Percentiles rank a stretch among this genome's conserved stretches.
Conservation (phyloP, 2,113 vertebrate genomes). For the Eleginops maclovinus region DNA sequence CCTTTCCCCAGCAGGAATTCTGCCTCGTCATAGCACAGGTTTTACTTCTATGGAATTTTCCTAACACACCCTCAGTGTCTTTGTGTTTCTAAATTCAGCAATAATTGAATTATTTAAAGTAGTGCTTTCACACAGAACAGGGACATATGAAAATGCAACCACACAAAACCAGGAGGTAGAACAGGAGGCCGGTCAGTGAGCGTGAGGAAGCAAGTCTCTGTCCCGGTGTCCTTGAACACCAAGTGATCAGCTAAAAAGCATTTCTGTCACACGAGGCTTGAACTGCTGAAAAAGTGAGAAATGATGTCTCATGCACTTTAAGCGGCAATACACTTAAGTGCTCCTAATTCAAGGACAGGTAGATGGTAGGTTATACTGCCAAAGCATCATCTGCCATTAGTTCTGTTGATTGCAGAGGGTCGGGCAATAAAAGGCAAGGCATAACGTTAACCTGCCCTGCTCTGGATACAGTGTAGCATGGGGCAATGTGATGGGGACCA, state of each 20-base stretch:
- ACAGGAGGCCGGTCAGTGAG: too few species aligned
- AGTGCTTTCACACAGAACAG: too few species aligned
- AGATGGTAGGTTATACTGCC: conserved; percentile 10
- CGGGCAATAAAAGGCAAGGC: background rate
- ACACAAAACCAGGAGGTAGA: too few species aligned
- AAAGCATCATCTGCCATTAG: conserved; percentile 31
- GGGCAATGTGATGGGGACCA: background rate
- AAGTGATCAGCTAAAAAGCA: conserved; percentile 62
- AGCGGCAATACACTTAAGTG: conserved; percentile 57
- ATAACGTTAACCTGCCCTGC: conserved; percentile 1
- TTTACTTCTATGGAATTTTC: too few species aligned
- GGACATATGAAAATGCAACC: too few species aligned
- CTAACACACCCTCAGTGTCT: too few species aligned
- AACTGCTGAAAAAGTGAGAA: conserved; percentile 28
- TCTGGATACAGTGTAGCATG: background rate
- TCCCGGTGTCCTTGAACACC: conserved; percentile 20
- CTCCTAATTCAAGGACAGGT: conserved; percentile 58
- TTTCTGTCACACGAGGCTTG: conserved; percentile 29
- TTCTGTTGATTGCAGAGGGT: background rate
- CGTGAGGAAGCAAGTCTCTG: too few species aligned
- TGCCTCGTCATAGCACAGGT: too few species aligned
- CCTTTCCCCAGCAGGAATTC: too few species aligned
- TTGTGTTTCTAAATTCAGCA: too few species aligned
- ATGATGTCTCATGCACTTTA: conserved; percentile 26
- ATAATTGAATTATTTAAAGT: too few species aligned